phyloP scores from a whole-genome alignment of 2,113 vertebrate species.

The Elgaria multicarinata region DNA sequence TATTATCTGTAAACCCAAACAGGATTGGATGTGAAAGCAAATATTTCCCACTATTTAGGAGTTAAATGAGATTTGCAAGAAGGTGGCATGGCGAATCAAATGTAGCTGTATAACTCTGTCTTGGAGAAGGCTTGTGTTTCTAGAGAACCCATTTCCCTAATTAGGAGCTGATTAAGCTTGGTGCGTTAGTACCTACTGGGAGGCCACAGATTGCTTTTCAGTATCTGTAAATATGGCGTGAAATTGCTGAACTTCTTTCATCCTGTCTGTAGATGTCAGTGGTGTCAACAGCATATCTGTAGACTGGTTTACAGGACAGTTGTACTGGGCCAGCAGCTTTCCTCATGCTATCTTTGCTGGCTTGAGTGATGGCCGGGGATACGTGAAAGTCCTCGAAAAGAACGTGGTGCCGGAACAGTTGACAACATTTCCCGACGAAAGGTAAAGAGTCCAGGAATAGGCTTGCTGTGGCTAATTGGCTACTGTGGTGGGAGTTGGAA shows the following conservation, averaged over 20 bases:
- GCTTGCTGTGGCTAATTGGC: not conserved
- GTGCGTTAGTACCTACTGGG: not conserved
- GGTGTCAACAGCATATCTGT: constrained; percentile 84
- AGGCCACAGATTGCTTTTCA: not conserved
- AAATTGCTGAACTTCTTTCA: not conserved
- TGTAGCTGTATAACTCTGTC: not conserved
- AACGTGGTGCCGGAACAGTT: constrained; percentile 83
- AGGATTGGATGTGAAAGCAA: not conserved
- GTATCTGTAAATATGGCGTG: not conserved
- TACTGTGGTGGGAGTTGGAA: not conserved
- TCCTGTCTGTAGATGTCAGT: constrained; percentile 71
- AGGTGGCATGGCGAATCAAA: not conserved
- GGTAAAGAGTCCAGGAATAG: constrained; percentile 68
- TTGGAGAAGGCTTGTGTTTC: not conserved
- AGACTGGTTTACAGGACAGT: constrained; percentile 89
- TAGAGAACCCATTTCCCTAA: not conserved
- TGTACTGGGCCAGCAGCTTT: constrained; percentile 88
- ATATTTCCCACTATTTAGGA: not conserved
- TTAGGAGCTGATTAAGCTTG: no score
- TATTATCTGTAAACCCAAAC: not conserved
- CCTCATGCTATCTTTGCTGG: constrained; percentile 79
- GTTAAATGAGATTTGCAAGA: not conserved
- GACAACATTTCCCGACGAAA: constrained; percentile 81
- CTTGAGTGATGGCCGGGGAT: constrained; percentile 79
- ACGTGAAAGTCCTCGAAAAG: constrained; percentile 82